phyloP scores from a whole-genome alignment of 2,113 vertebrate species.

The Ranitomeya imitator region DNA sequence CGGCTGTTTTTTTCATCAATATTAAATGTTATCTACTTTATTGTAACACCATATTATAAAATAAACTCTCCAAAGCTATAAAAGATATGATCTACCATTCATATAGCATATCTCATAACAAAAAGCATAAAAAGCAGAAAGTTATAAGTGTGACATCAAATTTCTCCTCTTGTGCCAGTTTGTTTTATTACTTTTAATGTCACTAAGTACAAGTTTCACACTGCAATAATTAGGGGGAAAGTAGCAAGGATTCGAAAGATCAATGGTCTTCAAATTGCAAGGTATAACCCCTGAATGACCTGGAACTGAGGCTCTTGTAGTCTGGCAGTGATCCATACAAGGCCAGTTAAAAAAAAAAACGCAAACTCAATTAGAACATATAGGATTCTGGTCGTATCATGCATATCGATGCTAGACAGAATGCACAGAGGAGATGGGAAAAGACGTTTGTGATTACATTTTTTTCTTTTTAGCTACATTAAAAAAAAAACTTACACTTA shows the following conservation, averaged over 20 bases:
- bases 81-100: too few species aligned
- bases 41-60: too few species aligned
- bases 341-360: constrained; percentile 32
- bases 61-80: too few species aligned
- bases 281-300: constrained; percentile 49
- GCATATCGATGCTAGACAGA: background rate
- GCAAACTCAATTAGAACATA: constrained; percentile 46
- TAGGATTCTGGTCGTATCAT: constrained; percentile 10
- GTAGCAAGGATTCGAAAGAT: constrained; percentile 50
- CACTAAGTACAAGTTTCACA: constrained; percentile 48
- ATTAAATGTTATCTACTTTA: too few species aligned
- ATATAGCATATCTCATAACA: too few species aligned
- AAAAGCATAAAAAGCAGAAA: too few species aligned
- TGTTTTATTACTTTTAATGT: constrained; percentile 41
- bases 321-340: constrained; percentile 54
- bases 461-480: background rate
- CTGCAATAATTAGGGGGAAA: constrained; percentile 48
- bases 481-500: too few species aligned
- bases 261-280: constrained; percentile 48
- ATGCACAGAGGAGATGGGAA: background rate
- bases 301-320: constrained; percentile 50
- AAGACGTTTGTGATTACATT: background rate
- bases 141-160: background rate
- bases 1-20: too few species aligned
- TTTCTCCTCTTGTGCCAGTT: constrained; percentile 30